Evolutionary conservation across 2,888 invertebrate species (phyloP).

Genomic region (Formica aserva): DNA sequence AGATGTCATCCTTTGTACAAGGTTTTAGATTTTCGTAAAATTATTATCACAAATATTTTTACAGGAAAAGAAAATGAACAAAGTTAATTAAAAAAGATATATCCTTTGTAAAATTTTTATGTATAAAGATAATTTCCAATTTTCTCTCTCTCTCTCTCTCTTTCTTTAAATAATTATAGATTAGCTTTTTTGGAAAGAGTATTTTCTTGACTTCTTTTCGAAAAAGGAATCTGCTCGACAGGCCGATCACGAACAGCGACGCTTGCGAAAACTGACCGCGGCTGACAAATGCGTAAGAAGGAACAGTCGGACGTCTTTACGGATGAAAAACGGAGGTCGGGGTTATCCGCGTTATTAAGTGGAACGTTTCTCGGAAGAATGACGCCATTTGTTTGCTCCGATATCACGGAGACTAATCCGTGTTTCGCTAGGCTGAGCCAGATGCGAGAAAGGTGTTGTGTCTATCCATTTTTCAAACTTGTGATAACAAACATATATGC

Average conservation of each 20-base stretch:
- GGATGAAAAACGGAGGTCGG: constrained; percentile 66
- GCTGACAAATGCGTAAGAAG: constrained; percentile 74
- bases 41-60: neutral
- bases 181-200: neutral
- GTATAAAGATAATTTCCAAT: constrained; percentile 18
- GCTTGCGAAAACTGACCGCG: constrained; percentile 76
- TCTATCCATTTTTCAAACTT: constrained; percentile 8
- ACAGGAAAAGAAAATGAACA: neutral
- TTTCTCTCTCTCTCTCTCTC: neutral
- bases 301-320: constrained; percentile 71
- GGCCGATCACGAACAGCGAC: constrained; percentile 73
- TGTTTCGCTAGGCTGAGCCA: constrained; percentile 44
- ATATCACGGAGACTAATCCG: constrained; percentile 63
- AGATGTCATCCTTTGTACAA: neutral
- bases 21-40: neutral
- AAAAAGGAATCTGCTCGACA: constrained; percentile 19
- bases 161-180: neutral
- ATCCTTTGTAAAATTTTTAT: neutral
- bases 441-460: constrained; percentile 42
- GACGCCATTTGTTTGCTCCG: constrained; percentile 72
- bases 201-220: neutral
- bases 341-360: constrained; percentile 73
- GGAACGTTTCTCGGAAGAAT: constrained; percentile 68
- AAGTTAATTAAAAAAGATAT: neutral
- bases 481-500: constrained; percentile 24